These are phyloP conservation scores for Oscheius sp. DNA, from an alignment of 1,140 invertebrate genomes.

Conservation along the genomic window DNA sequence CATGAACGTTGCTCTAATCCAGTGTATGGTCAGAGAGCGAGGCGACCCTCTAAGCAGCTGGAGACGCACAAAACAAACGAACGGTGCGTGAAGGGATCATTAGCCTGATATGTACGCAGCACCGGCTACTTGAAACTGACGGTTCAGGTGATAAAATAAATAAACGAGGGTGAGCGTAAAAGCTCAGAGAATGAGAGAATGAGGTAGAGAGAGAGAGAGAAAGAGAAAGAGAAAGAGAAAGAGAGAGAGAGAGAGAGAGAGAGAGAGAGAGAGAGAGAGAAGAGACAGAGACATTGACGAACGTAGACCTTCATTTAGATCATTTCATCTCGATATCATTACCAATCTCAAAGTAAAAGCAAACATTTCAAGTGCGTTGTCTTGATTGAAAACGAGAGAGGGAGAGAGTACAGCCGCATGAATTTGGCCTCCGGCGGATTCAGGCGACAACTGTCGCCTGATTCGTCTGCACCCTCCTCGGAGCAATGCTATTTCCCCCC, in stretches of 20 bases:
- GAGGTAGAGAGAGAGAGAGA: background rate
- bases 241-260: constrained; percentile 6
- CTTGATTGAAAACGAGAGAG: background rate
- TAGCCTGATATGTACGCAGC: background rate
- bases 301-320: no score
- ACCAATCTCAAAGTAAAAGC: no score
- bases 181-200: background rate
- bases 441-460: no score
- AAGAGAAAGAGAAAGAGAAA: background rate
- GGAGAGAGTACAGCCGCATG: background rate
- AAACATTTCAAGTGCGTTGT: no score
- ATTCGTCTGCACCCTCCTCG: no score
- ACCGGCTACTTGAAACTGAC: background rate
- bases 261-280: background rate
- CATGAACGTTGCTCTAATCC: background rate
- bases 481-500: no score
- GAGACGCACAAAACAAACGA: constrained; percentile 6
- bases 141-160: background rate
- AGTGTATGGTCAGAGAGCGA: background rate
- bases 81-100: constrained; percentile 1
- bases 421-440: background rate
- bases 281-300: background rate
- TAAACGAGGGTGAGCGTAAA: background rate
- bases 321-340: no score
- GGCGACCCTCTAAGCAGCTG: background rate